Evolutionary conservation across 2,888 invertebrate species (phyloP), one percentile per base, ranked within the genome.

Genomic region (Volucella bombylans): DNA sequence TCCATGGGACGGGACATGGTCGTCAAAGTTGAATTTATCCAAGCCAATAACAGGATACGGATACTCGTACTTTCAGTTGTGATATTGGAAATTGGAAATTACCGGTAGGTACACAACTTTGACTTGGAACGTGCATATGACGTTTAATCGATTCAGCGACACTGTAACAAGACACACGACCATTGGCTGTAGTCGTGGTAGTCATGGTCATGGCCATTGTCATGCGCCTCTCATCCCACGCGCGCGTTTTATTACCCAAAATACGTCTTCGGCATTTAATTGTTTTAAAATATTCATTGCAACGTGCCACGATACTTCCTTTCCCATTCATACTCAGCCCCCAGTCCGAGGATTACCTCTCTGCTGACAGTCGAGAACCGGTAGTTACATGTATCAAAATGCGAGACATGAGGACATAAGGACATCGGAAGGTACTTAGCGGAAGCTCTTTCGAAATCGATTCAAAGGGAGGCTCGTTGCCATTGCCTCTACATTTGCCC

Each of bases 251-350:
- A 62, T 57, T 74, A 64, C 76, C 31, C 81, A 39, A 81, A 85
- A 81, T 85, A 85, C 80, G 59, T 71, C 74, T 71, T 57, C 69
- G 79, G 64, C 38, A 61, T 74, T 85, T 81, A 85, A 85, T 85
- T 85, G 85, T 77, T 85, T 81, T 85, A 72, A 85, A 85, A 85
- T 85, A 85, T 85, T 81, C 81, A 85, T 81, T 76, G 41, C 68
- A 72, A 76, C 71, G 76, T 85, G 80, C 76, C 81, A 71, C 55
- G 41, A 62, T 69, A 72, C 67, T 76, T 80, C 59, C 45, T 79
- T 59, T 61, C 49, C 47, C 72, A 45, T 23, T 55, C 15, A 31
- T 38, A 15, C 15, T 18, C 43, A 41, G 47, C 11, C 12, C 50
- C 11, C 55, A 50, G 31, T 6, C 1, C 43, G 55, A 14, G 54